Evolutionary conservation across 2,797 vertebrate species (phyloP).

Genomic region (Brachyrhaphis roseni): DNA sequence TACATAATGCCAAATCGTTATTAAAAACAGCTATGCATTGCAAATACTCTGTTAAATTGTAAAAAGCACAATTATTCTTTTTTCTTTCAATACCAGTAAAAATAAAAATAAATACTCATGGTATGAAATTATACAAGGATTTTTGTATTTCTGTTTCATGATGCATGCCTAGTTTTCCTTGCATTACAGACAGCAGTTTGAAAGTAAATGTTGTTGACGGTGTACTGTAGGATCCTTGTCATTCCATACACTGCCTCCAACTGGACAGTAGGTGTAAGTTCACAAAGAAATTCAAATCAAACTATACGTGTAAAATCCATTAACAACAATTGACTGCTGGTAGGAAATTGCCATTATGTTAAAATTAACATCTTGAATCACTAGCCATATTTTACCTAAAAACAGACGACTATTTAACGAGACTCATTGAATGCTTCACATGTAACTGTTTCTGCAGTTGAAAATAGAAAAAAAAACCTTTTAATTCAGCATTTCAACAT

Average conservation of each 20-base stretch:
- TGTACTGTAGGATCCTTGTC: not conserved
- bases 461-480: not conserved
- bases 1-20: not conserved
- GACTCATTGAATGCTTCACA: not conserved
- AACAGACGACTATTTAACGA: too few species aligned
- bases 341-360: not conserved
- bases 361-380: not conserved
- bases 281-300: not conserved
- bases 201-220: not conserved
- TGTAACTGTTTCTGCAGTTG: not conserved
- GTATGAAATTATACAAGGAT: not conserved
- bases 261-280: not conserved
- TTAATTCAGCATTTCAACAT: not conserved
- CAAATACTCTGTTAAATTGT: not conserved
- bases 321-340: not conserved
- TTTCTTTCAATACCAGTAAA: not conserved
- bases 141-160: not conserved
- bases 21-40: constrained; percentile 9
- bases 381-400: not conserved
- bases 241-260: not conserved
- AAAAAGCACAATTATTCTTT: constrained; percentile 16
- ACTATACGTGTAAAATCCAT: not conserved
- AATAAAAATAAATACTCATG: constrained; percentile 57
- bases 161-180: not conserved
- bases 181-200: not conserved